A percentile compares a stretch with the other conserved stretches of the same genome.
These are phyloP conservation scores for Phyllotreta striolata DNA, from an alignment of 2,888 invertebrate species.

Conservation along the genomic window DNA sequence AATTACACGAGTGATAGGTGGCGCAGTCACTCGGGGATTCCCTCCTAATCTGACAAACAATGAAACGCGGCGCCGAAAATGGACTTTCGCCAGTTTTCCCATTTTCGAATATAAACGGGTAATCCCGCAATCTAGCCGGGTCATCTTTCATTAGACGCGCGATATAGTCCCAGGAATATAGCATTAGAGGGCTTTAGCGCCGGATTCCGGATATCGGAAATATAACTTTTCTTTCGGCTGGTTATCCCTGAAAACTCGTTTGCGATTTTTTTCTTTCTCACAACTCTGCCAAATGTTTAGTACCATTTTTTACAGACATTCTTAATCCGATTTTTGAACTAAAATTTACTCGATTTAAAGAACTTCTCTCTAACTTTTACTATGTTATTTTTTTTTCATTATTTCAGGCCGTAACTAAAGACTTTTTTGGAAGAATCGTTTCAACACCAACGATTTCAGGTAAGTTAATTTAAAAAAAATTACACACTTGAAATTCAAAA, in stretches of 20 bases:
- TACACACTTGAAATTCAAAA: no score
- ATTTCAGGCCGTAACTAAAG: conserved; percentile 56
- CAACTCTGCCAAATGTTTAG: no score
- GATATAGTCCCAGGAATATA: conserved; percentile 45
- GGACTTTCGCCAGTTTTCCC: conserved; percentile 56
- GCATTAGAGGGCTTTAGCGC: conserved; percentile 41
- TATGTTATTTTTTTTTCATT: conserved; percentile 39
- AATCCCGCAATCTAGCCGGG: conserved; percentile 57
- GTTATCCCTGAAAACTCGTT: conserved; percentile 24
- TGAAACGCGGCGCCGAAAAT: conserved; percentile 55
- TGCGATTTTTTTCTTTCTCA: not conserved
- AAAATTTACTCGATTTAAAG: no score
- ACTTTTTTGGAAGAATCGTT: conserved; percentile 59
- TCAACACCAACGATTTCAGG: conserved; percentile 42
- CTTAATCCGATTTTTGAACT: no score
- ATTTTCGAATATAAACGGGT: conserved; percentile 52
- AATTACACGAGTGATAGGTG: conserved; percentile 34
- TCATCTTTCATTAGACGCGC: conserved; percentile 54
- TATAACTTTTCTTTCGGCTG: conserved; percentile 28
- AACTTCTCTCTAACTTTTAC: no score
- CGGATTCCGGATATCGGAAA: conserved; percentile 38
- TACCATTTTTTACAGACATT: no score
- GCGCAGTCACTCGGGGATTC: conserved; percentile 45
- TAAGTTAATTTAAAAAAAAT: conserved; percentile 43
- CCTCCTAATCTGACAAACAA: conserved; percentile 56